Evolutionary conservation across 2,797 vertebrate genomes (phyloP).

Genomic region (Sebastes trivittatus): DNA sequence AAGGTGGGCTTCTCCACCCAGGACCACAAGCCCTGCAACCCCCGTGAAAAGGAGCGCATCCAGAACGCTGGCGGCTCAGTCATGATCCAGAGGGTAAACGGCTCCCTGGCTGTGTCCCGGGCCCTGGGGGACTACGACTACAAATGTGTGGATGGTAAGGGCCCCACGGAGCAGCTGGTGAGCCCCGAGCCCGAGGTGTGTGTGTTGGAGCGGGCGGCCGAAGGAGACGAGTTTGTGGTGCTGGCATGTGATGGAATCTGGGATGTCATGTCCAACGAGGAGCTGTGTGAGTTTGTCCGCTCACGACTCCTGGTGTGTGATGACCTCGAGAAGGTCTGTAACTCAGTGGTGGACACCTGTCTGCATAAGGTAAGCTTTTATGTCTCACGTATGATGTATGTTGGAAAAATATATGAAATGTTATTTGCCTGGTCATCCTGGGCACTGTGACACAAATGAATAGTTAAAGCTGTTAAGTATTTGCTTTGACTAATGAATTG

Average conservation of each 20-base stretch:
- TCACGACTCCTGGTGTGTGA: slow-evolving; percentile 96
- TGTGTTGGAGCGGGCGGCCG: slow-evolving; percentile 90
- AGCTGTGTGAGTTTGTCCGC: slow-evolving; percentile 97
- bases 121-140: slow-evolving; percentile 99
- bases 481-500: neutral
- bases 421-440: neutral
- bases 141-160: slow-evolving; percentile 99
- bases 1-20: slow-evolving; percentile 98
- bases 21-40: slow-evolving; percentile 99
- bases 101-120: slow-evolving; percentile 96
- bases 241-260: slow-evolving; percentile 99
- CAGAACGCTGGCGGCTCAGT: slow-evolving; percentile 98
- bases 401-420: neutral
- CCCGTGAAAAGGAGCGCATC: slow-evolving; percentile 96
- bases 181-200: slow-evolving; percentile 99
- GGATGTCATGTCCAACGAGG: slow-evolving; percentile 99
- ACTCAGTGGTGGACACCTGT: slow-evolving; percentile 99
- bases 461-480: neutral
- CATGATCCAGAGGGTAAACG: slow-evolving; percentile 99
- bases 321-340: slow-evolving; percentile 98
- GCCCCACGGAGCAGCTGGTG: slow-evolving; percentile 98
- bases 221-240: slow-evolving; percentile 97
- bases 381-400: neutral
- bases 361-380: slow-evolving; percentile 93
- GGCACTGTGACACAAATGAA: neutral